Percentiles rank a stretch among this genome's conserved stretches.
phyloP scores from a whole-genome alignment of 1,140 invertebrate genomes.

The Vanessa tameamea region DNA sequence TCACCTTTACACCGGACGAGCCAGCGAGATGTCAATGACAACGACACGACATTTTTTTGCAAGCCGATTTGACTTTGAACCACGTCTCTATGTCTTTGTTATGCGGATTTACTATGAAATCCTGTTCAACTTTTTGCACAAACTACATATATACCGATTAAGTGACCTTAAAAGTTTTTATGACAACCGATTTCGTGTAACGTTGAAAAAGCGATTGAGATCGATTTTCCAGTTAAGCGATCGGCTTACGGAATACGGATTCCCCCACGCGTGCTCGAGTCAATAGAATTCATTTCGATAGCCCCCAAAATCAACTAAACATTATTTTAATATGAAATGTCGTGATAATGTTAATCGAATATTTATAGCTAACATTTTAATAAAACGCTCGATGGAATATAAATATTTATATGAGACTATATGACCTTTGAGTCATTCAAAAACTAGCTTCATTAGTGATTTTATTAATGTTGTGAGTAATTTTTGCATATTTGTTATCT shows the following conservation, averaged over 20 bases:
- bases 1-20: conserved; percentile 31
- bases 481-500: no score
- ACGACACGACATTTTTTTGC: conserved; percentile 42
- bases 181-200: conserved; percentile 40
- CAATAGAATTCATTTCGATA: conserved; percentile 34
- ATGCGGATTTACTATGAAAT: conserved; percentile 68
- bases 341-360: conserved; percentile 27
- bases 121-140: conserved; percentile 63
- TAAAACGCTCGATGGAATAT: conserved; percentile 19
- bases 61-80: conserved; percentile 49
- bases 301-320: conserved; percentile 13
- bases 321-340: conserved; percentile 27
- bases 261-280: conserved; percentile 39
- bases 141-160: conserved; percentile 38
- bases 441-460: background rate
- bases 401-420: conserved; percentile 17
- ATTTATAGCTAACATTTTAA: conserved; percentile 23
- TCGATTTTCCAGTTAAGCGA: conserved; percentile 62
- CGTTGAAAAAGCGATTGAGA: conserved; percentile 54
- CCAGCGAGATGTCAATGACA: conserved; percentile 34
- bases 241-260: conserved; percentile 49
- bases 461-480: conserved; percentile 10
- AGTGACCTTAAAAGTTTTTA: conserved; percentile 55
- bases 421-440: conserved; percentile 33
- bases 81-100: conserved; percentile 63